Conservation (phyloP, 2,113 vertebrate species). For the Prolemur simus region DNA sequence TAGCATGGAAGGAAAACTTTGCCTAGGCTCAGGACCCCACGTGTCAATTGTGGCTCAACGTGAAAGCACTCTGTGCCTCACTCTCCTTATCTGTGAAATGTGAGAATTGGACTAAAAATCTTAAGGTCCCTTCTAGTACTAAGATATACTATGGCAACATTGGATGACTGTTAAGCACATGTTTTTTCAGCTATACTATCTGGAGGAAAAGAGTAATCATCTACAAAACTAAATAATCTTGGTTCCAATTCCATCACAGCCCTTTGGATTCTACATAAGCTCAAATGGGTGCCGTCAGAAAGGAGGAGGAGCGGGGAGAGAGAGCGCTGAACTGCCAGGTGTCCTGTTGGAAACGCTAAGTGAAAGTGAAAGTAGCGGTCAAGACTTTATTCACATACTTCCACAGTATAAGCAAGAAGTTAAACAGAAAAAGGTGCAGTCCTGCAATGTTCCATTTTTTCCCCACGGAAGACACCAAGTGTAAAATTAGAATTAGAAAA, state of each 20-base stretch:
- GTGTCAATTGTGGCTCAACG: background rate
- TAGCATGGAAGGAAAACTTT: background rate
- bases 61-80: background rate
- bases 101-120: background rate
- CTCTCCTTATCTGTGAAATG: background rate
- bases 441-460: background rate
- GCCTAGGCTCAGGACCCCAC: background rate
- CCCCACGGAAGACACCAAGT: background rate
- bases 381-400: background rate
- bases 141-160: background rate
- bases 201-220: background rate
- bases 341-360: background rate
- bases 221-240: background rate
- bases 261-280: background rate
- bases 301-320: background rate
- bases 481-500: too few species aligned
- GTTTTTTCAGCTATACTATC: background rate
- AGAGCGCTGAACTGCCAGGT: background rate
- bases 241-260: background rate
- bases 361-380: background rate
- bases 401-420: background rate
- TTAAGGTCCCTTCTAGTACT: background rate
- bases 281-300: background rate
- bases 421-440: background rate
- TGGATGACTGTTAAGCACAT: background rate